A percentile compares a stretch with the other conserved stretches of the same genome.
phyloP scores from a whole-genome alignment of 2,113 vertebrate species.

The Anoura caudifer region DNA sequence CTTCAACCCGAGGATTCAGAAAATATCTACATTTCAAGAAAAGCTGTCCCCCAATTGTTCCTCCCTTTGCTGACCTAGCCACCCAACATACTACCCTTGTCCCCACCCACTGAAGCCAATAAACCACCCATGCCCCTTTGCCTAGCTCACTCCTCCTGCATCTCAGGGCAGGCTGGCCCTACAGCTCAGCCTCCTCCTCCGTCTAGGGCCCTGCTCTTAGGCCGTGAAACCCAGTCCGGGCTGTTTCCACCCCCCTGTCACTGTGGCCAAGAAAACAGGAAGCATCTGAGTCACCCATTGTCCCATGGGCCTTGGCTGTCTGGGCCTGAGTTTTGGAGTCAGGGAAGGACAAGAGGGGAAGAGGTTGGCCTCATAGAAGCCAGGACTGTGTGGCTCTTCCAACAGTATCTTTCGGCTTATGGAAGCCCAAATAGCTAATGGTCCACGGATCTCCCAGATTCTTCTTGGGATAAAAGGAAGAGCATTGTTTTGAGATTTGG shows the following conservation, averaged over 20 bases:
- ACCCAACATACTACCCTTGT: neutral
- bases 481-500: neutral
- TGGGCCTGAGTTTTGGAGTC: constrained; percentile 34
- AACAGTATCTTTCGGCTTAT: neutral
- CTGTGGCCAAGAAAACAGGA: constrained; percentile 68
- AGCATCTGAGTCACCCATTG: constrained; percentile 55
- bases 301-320: constrained; percentile 44
- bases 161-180: neutral
- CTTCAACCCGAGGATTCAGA: neutral
- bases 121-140: neutral
- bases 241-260: neutral
- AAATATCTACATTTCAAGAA: neutral
- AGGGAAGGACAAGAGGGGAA: constrained; percentile 6
- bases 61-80: neutral
- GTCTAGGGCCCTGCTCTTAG: constrained; percentile 4
- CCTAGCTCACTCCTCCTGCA: neutral
- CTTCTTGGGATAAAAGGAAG: neutral
- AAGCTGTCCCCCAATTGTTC: neutral
- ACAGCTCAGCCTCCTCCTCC: neutral
- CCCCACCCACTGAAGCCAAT: neutral
- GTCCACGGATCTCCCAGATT: neutral
- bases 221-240: neutral
- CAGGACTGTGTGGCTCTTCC: neutral
- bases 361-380: neutral
- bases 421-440: neutral